Conservation (phyloP, 2,888 invertebrate genomes). For the Odontomyia ornata region DNA sequence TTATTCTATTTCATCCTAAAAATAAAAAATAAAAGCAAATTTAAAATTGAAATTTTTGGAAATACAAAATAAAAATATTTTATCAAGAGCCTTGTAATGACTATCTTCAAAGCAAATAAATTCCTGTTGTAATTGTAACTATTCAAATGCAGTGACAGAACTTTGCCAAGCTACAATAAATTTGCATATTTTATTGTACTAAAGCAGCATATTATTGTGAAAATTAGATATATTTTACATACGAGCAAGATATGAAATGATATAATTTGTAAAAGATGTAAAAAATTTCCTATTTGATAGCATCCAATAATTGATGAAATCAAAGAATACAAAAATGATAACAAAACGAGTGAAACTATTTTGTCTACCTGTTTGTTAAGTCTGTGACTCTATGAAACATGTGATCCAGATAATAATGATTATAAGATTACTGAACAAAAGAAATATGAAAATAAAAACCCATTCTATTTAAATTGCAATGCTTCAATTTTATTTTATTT, state of each 20-base stretch:
- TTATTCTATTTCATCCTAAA: too few species aligned
- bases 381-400: constrained; percentile 37
- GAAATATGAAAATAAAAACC: constrained; percentile 11
- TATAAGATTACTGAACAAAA: constrained; percentile 11
- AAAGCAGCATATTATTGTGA: neutral
- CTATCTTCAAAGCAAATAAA: too few species aligned
- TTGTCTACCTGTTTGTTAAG: constrained; percentile 42
- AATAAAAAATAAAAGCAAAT: too few species aligned
- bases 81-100: too few species aligned
- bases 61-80: too few species aligned
- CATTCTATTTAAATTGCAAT: constrained; percentile 37
- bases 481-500: too few species aligned
- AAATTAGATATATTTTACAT: constrained; percentile 38
- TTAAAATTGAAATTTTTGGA: too few species aligned
- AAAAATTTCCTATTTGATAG: constrained; percentile 32
- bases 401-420: constrained; percentile 43
- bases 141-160: too few species aligned
- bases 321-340: neutral
- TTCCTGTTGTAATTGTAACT: too few species aligned
- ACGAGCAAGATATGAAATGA: neutral
- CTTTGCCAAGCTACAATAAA: constrained; percentile 21
- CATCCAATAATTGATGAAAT: neutral
- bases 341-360: constrained; percentile 38
- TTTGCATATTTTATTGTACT: neutral
- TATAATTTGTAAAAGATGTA: neutral